Percentiles rank a stretch among this genome's conserved stretches.
Evolutionary conservation across 2,888 invertebrate genomes (phyloP).

Genomic region (Elmis aenea): DNA sequence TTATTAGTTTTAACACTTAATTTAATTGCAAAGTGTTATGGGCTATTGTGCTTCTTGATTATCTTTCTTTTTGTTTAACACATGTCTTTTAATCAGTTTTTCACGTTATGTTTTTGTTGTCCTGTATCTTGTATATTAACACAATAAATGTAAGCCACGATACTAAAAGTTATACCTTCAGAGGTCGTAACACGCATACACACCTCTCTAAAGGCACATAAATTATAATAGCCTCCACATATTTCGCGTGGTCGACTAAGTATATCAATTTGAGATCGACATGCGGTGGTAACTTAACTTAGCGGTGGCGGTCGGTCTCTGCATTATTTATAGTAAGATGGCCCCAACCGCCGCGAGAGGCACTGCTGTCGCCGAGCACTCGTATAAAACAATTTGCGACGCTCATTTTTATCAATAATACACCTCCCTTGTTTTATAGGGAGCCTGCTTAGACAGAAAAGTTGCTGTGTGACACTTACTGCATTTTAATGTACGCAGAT

Average conservation of each 20-base stretch:
- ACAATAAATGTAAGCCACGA: no score
- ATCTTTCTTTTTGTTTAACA: no score
- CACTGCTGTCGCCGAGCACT: conserved; percentile 37
- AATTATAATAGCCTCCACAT: conserved; percentile 24
- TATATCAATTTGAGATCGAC: conserved; percentile 33
- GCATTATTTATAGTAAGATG: conserved; percentile 42
- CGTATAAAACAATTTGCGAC: conserved; percentile 46
- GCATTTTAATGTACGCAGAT: conserved; percentile 21
- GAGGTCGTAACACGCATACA: conserved; percentile 18
- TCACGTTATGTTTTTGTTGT: no score
- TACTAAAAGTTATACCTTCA: conserved; percentile 17
- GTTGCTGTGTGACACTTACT: conserved; percentile 22
- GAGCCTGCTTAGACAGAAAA: conserved; percentile 16
- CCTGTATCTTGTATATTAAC: no score
- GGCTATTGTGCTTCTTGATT: no score
- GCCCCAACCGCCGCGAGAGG: conserved; percentile 25
- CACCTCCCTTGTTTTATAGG: conserved; percentile 33
- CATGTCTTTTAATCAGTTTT: no score
- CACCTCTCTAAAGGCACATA: conserved; percentile 19
- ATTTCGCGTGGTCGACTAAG: conserved; percentile 27
- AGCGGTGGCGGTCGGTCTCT: conserved; percentile 22
- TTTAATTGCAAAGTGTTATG: no score
- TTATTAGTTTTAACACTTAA: no score
- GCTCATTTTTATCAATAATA: conserved; percentile 46
- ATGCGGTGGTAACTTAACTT: conserved; percentile 24